phyloP scores from a whole-genome alignment of 2,888 invertebrate genomes.

The Rugalucina vietnamica region DNA sequence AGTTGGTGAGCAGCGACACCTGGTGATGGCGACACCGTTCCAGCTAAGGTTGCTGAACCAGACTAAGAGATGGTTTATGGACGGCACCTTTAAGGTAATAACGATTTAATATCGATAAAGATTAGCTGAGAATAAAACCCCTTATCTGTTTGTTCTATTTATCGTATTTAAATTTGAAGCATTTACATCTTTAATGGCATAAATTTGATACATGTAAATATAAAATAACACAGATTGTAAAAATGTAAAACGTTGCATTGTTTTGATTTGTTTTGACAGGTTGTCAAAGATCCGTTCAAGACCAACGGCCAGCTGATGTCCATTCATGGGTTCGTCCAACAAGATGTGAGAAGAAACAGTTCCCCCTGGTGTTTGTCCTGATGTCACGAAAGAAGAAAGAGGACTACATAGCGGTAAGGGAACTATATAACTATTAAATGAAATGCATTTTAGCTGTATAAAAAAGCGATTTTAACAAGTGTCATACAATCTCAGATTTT shows the following conservation, averaged over 20 bases:
- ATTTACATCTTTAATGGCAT: not conserved
- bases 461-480: too few relatives aligned
- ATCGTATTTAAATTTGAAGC: not conserved
- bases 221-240: not conserved
- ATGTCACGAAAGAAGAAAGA: conserved; percentile 14
- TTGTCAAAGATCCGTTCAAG: not conserved
- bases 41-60: conserved; percentile 32
- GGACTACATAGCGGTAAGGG: not conserved
- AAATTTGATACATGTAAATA: not conserved
- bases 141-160: not conserved
- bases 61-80: conserved; percentile 46
- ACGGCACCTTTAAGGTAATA: conserved; percentile 43
- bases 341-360: not conserved
- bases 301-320: conserved; percentile 16
- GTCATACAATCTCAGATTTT: too few relatives aligned
- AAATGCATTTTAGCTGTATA: too few relatives aligned
- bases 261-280: not conserved
- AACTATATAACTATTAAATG: too few relatives aligned
- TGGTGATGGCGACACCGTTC: conserved; percentile 32
- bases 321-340: conserved; percentile 18
- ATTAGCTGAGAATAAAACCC: too few relatives aligned
- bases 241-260: not conserved
- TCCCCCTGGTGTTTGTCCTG: conserved; percentile 19
- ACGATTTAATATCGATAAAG: too few relatives aligned
- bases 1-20: conserved; percentile 15